Percentiles rank a stretch among this genome's conserved stretches.
phyloP scores from a whole-genome alignment of 2,113 vertebrate genomes.

The Leucosticte australis region DNA sequence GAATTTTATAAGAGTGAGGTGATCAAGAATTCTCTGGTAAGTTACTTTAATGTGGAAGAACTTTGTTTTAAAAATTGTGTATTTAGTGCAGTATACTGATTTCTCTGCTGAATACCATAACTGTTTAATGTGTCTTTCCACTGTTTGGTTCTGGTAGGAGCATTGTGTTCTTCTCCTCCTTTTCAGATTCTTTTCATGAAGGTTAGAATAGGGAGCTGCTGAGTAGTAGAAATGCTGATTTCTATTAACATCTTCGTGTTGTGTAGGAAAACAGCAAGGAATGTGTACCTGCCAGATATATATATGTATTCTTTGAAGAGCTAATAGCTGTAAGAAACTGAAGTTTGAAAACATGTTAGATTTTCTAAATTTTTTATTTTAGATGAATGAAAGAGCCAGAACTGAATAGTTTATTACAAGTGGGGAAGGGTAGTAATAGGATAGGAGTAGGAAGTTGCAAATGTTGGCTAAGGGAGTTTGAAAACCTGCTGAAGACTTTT shows the following conservation, averaged over 20 bases:
- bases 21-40: slow-evolving; percentile 98
- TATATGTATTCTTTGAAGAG: background rate
- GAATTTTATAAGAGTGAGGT: slow-evolving; percentile 98
- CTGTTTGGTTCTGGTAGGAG: background rate
- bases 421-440: background rate
- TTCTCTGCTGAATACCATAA: background rate
- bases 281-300: background rate
- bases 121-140: background rate
- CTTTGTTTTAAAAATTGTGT: background rate
- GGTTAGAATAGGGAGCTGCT: background rate
- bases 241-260: background rate
- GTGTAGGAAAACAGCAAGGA: background rate
- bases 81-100: background rate
- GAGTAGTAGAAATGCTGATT: background rate
- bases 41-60: slow-evolving; percentile 52
- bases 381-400: background rate
- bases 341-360: background rate
- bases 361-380: background rate
- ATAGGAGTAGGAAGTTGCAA: background rate
- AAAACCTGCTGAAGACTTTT: background rate
- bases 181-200: background rate
- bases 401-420: background rate
- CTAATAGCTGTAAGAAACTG: background rate
- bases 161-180: background rate
- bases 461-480: background rate